Conservation (phyloP, 2,888 invertebrate genomes). For the Geotrupes spiniger region DNA sequence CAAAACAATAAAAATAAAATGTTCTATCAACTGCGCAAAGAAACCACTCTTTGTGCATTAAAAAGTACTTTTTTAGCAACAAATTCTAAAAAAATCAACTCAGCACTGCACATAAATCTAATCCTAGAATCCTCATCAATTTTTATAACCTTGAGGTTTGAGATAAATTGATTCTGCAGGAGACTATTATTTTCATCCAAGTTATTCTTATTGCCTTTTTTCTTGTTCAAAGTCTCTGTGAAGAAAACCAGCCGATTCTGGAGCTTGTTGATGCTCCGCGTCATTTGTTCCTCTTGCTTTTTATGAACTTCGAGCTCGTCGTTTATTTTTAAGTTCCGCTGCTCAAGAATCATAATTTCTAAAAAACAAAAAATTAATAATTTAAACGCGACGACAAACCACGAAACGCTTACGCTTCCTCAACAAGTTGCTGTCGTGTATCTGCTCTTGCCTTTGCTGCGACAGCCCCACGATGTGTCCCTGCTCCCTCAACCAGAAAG, state of each 20-base stretch:
- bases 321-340: conserved; percentile 70
- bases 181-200: conserved; percentile 58
- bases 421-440: conserved; percentile 67
- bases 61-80: too few species aligned
- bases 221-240: conserved; percentile 57
- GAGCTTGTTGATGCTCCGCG: conserved; percentile 59
- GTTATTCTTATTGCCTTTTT: conserved; percentile 53
- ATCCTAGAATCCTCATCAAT: too few species aligned
- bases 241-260: conserved; percentile 61
- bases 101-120: too few species aligned
- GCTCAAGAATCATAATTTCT: conserved; percentile 64
- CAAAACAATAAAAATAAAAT: conserved; percentile 5
- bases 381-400: neutral
- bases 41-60: too few species aligned
- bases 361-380: neutral
- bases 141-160: conserved; percentile 55
- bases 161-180: conserved; percentile 53
- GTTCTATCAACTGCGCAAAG: too few species aligned
- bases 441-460: conserved; percentile 64
- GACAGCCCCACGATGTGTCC: conserved; percentile 68
- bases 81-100: too few species aligned
- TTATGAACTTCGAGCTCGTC: conserved; percentile 60
- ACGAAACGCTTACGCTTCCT: conserved; percentile 60
- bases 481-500: conserved; percentile 75
- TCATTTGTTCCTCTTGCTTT: conserved; percentile 57